phyloP scores from a whole-genome alignment of 35 echinoderm and acorn worm species.

The Apostichopus japonicus region DNA sequence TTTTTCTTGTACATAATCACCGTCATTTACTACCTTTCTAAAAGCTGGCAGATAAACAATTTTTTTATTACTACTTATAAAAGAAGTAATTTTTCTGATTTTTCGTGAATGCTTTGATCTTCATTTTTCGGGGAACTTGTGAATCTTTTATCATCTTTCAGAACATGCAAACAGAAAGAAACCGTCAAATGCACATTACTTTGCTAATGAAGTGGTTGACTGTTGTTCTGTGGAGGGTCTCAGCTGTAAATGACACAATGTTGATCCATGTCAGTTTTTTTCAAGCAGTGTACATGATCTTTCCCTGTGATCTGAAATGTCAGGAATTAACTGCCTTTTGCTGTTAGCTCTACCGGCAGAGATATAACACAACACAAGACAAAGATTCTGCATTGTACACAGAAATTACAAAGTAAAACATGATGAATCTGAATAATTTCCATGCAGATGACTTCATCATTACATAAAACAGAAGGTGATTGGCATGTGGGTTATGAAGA shows the following conservation, averaged over 20 bases:
- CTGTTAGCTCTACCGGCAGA: too few species aligned
- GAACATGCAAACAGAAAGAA: background rate
- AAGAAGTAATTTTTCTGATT: background rate
- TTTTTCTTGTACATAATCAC: background rate
- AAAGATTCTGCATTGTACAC: too few species aligned
- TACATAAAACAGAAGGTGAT: too few species aligned
- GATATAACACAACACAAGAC: too few species aligned
- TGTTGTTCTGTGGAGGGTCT: background rate
- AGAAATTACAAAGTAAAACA: too few species aligned
- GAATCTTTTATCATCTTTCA: background rate
- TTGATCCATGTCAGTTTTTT: background rate
- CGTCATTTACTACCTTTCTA: slow-evolving; percentile 19
- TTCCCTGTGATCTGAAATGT: too few species aligned
- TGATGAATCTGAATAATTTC: too few species aligned
- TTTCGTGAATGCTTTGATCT: background rate
- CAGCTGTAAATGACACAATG: background rate
- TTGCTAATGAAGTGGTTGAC: background rate
- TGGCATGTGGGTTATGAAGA: too few species aligned
- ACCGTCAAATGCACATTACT: background rate
- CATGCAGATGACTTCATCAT: too few species aligned
- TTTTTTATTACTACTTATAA: slow-evolving; percentile 2
- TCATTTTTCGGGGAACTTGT: background rate
- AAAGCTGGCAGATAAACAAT: background rate
- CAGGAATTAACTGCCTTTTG: too few species aligned
- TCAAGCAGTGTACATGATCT: too few species aligned